Evolutionary conservation across 2,113 vertebrate genomes (phyloP).

Genomic region (Euleptes europaea): DNA sequence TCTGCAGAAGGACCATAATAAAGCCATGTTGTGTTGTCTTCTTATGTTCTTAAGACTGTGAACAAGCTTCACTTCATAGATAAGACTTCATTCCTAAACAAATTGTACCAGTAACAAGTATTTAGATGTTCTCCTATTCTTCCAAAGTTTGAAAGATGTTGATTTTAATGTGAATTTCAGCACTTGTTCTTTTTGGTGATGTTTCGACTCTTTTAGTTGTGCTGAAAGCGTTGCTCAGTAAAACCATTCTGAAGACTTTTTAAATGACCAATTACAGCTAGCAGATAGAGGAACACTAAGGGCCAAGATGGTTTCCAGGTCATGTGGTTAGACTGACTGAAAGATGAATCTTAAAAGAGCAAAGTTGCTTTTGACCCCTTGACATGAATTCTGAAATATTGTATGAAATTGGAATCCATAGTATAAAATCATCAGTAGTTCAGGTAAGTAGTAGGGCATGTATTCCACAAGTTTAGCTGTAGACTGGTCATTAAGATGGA

Average conservation of each 20-base stretch:
- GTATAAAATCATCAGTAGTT: background rate
- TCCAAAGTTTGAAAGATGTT: background rate
- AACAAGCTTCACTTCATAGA: no score
- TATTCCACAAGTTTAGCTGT: background rate
- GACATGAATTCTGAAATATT: background rate
- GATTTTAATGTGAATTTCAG: background rate
- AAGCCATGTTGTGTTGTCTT: no score
- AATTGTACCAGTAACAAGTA: background rate
- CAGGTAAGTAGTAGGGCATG: no score
- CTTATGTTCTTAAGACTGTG: no score
- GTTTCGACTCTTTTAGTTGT: background rate
- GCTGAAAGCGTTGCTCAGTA: no score
- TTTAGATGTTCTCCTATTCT: background rate
- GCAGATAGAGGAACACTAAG: background rate
- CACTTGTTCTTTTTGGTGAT: background rate
- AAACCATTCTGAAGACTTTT: no score
- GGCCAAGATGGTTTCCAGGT: background rate
- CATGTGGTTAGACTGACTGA: background rate
- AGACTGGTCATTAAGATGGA: background rate
- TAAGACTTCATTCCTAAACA: background rate
- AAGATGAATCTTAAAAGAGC: background rate
- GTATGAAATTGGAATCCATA: no score
- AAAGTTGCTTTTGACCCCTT: background rate
- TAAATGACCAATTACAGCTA: no score
- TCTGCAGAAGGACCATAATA: no score